These are phyloP conservation scores for Catocala nupta DNA, from an alignment of 2,888 invertebrate species.

Conservation along the genomic window DNA sequence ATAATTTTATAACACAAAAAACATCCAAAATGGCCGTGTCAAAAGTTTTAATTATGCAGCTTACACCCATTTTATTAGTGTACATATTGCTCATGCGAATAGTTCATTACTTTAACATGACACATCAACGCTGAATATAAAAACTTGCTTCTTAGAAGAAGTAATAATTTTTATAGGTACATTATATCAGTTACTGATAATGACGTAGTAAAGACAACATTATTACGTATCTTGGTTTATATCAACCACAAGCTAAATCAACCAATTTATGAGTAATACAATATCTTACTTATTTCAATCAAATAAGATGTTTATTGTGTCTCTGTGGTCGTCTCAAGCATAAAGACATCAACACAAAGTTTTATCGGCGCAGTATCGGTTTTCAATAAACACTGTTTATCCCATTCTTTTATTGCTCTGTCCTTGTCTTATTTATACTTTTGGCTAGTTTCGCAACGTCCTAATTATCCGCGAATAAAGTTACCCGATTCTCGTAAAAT, in stretches of 20 bases:
- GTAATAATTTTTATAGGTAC: no score
- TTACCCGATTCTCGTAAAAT: conserved; percentile 30
- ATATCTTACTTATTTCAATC: conserved; percentile 47
- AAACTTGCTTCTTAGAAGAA: no score
- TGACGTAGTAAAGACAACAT: no score
- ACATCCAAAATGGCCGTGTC: no score
- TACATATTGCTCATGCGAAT: no score
- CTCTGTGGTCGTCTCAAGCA: conserved; percentile 38
- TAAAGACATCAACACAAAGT: conserved; percentile 54
- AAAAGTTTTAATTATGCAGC: no score
- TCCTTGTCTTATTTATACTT: conserved; percentile 41
- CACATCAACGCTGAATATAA: no score
- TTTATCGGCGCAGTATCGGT: conserved; percentile 62
- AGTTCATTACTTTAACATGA: no score
- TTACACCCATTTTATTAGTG: no score
- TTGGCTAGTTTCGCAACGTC: conserved; percentile 34
- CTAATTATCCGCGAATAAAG: conserved; percentile 40
- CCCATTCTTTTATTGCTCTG: conserved; percentile 39
- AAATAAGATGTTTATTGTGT: conserved; percentile 50
- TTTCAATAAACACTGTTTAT: conserved; percentile 68
- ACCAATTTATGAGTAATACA: conserved; percentile 9
- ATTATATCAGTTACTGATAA: no score
- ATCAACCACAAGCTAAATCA: background rate
- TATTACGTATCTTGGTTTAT: no score
- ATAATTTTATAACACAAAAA: no score